Base-by-base conservation (phyloP, 1,140 invertebrate species). In the Brachionus rotundiformis region DNA sequence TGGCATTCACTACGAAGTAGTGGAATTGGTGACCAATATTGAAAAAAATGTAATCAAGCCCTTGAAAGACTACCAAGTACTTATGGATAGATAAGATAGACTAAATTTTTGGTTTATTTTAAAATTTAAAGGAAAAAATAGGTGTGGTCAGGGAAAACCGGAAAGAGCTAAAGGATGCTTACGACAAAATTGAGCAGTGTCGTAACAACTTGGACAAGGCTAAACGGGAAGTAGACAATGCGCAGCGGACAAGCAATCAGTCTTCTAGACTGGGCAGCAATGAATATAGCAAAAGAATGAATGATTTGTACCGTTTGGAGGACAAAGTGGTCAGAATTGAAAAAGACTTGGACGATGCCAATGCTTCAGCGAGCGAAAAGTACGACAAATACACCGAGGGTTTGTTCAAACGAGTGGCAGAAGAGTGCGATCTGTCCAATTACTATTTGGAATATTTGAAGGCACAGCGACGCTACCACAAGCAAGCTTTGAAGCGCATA, bases 381-480 rank as follows among this genome's bases (percentile, higher is more conserved):
- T 63, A 79, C 47, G 76, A 79, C 33, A 79, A 79, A 41, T 79
- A 79, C 33, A 79, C 76, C 8, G 76, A 79, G 23, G 59, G 76
- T 25, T 39, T 79, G 23, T 79, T 59, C n/a, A 79, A 79, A n/a
- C 76, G 76, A 25, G 76, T 79, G 4, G 76, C 76, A 3, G 76
- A 79, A 31, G 76, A 79, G 36, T 79, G 76, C 47, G 47, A 54
- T 41, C 36, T 79, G 25, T 39, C 76, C 33, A 54, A 79, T 19
- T 79, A 19, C 36, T 79, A 79, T 25, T 54, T 79, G 31, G 59
- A 79, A 33, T 79, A 59, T 54, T 63, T 79, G 36, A 79, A 79
- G 36, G 19, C 36, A 5, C 76, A 79, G 19, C 29, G 76, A 11
- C 29, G 47, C 1, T 79, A 59, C 36, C 76, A 79, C 36, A 54